Base-by-base conservation (phyloP, 2,797 vertebrate genomes). In the Caiman crocodilus region DNA sequence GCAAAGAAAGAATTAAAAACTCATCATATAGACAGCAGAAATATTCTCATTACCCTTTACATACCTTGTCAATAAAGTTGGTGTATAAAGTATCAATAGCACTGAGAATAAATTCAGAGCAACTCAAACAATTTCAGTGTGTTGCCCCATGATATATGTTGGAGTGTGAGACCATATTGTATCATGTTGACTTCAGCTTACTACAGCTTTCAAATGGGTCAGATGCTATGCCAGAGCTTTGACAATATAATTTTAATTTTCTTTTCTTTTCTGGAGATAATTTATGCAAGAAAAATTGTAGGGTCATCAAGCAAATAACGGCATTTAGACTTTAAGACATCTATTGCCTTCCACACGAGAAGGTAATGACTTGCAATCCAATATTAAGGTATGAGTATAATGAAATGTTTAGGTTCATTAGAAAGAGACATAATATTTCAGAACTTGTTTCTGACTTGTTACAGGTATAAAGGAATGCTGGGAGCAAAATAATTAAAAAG, bases 351-450 rank as follows among this genome's bases (percentile, higher is more conserved):
- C 95, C 96, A 87, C 94, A 97, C 96, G 89, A 95, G 93, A 94
- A 97, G 97, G 96, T 96, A 98, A 98, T 96, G 96, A 94, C 77
- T 94, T 97, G 96, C 59, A 71, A 96, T 97, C 95, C 82, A 85
- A 93, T 93, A 94, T 92, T 93, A 93, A 84, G 85, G 91, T 96
- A 15, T 82, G 95, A 95, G 76, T 87, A 90, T 84, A 97, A 97
- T 96, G 96, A 97, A 97, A 97, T 95, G 92, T 92, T 96, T 78
- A 92, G 93, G 86, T 95, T 97, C 95, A 97, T 98, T 97, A 96
- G 86, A 85, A 97, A 94, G 93, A 95, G 96, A 97, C 94, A 94
- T 96, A 94, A 95, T 95, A 97, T 94, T 95, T 97, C 96, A 96
- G 96, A 97, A 95, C 91, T 96, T 91, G 96, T 97, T 96, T 96